phyloP scores from a whole-genome alignment of 2,888 invertebrate species.

The Pelosia muscerda region DNA sequence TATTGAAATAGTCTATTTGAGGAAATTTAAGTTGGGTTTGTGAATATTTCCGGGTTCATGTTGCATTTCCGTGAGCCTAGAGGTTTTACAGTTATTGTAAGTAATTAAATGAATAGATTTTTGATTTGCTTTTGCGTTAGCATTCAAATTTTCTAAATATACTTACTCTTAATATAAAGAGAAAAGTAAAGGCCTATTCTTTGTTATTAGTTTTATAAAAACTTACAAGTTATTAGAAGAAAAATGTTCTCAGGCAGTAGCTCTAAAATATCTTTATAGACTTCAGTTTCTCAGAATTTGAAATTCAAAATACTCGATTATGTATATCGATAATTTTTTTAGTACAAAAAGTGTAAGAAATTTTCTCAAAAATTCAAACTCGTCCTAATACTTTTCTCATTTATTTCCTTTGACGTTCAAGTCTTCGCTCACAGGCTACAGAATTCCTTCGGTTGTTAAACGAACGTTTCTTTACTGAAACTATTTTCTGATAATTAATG shows the following conservation, averaged over 20 bases:
- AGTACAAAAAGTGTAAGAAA: not conserved
- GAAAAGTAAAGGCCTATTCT: too few relatives aligned
- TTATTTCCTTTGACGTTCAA: not conserved
- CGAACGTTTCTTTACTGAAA: slow-evolving; percentile 10
- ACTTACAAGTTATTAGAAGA: not conserved
- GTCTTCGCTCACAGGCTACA: not conserved
- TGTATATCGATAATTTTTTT: not conserved
- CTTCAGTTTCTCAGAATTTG: not conserved
- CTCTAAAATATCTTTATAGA: not conserved
- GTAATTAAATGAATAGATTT: not conserved
- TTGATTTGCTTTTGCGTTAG: not conserved
- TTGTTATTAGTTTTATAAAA: too few relatives aligned
- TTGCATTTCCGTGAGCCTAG: not conserved
- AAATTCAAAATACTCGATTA: too few relatives aligned
- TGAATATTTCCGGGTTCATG: not conserved
- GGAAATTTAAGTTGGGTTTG: not conserved
- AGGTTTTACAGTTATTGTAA: not conserved
- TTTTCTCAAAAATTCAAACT: not conserved
- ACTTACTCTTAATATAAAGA: too few relatives aligned
- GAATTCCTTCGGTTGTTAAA: slow-evolving; percentile 22
- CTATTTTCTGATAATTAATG: slow-evolving; percentile 4
- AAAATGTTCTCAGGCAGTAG: not conserved
- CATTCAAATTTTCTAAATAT: too few relatives aligned
- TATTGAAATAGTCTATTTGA: not conserved
- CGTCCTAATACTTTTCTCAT: not conserved